A percentile compares a stretch with the other conserved stretches of the same genome.
phyloP scores from a whole-genome alignment of 2,113 vertebrate species.

The Calonectris borealis region DNA sequence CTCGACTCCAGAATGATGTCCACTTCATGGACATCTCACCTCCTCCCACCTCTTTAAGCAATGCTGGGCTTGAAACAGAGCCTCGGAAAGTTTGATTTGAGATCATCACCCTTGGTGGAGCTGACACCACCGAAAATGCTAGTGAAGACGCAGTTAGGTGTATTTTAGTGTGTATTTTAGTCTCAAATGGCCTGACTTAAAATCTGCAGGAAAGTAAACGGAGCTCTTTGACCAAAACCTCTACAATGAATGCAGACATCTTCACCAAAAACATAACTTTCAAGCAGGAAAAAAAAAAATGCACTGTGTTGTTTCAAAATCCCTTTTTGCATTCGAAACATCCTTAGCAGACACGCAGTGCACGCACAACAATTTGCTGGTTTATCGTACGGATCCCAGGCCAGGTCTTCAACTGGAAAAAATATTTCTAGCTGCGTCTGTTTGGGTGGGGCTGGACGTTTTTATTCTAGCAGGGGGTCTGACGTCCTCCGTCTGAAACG shows the following conservation, averaged over 20 bases:
- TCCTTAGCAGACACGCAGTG: rapidly evolving
- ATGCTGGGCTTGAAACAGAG: neutral
- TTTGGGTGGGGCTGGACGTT: neutral
- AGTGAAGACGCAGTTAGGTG: neutral
- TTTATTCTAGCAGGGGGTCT: neutral
- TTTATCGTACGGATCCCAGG: neutral
- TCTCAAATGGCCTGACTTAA: neutral
- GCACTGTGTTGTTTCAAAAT: neutral
- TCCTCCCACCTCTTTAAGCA: neutral
- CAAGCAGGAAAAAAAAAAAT: neutral
- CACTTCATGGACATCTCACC: neutral
- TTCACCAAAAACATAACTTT: neutral
- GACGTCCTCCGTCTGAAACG: neutral
- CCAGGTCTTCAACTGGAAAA: neutral
- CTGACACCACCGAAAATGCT: neutral
- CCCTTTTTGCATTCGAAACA: neutral
- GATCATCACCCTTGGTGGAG: neutral
- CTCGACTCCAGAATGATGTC: neutral
- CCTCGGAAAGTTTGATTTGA: neutral
- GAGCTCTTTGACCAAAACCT: neutral
- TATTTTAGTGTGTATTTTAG: neutral
- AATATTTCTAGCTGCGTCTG: rapidly evolving
- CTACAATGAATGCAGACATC: neutral
- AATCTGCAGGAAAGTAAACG: neutral
- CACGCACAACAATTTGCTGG: too few relatives aligned